Evolutionary conservation across 2,888 invertebrate species (phyloP).

Genomic region (Drosophila neotestacea): DNA sequence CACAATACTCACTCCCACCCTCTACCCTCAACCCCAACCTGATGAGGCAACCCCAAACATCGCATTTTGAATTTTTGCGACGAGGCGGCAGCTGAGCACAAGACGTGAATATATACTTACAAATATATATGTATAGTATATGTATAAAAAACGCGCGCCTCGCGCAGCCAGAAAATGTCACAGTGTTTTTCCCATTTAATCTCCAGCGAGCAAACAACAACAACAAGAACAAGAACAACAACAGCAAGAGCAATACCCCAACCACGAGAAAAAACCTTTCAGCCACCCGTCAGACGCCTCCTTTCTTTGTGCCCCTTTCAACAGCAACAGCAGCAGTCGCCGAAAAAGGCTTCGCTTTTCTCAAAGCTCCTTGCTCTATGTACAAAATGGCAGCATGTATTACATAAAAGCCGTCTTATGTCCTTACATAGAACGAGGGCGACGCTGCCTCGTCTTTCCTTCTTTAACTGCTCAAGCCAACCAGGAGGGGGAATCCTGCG

Average conservation of each 20-base stretch:
- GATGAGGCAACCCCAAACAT: conserved; percentile 35
- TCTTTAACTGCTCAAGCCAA: not conserved
- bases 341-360: conserved; percentile 59
- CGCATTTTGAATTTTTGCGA: conserved; percentile 64
- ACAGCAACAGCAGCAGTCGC: conserved; percentile 33
- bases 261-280: conserved; percentile 43
- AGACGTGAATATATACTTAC: conserved; percentile 32
- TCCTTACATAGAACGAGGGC: conserved; percentile 60
- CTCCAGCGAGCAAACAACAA: conserved; percentile 74
- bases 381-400: conserved; percentile 73
- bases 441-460: conserved; percentile 8
- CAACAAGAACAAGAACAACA: conserved; percentile 52
- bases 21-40: conserved; percentile 30
- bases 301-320: conserved; percentile 76
- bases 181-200: conserved; percentile 79
- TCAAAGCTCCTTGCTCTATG: conserved; percentile 39
- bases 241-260: conserved; percentile 17
- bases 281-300: conserved; percentile 57
- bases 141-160: conserved; percentile 44
- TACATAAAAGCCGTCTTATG: conserved; percentile 72
- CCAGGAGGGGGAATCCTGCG: conserved; percentile 4
- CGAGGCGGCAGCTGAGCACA: conserved; percentile 57
- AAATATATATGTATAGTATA: conserved; percentile 27
- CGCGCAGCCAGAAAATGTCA: conserved; percentile 78
- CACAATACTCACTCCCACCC: conserved; percentile 19